These are phyloP conservation scores for Pangasianodon gigas DNA, from an alignment of 2,113 vertebrate species.

Conservation along the genomic window DNA sequence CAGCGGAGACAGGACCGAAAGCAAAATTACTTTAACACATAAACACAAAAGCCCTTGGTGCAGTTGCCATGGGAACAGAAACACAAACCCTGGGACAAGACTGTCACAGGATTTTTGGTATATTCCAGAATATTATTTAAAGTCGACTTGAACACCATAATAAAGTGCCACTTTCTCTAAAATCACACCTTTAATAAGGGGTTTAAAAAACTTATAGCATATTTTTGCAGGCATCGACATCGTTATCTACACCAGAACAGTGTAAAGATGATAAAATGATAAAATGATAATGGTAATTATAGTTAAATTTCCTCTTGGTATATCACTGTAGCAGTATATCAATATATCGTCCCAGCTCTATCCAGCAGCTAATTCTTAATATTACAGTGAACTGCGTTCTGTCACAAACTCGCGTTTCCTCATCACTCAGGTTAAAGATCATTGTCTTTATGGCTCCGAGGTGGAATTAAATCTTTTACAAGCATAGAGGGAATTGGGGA, in stretches of 20 bases:
- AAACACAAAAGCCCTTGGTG: background rate
- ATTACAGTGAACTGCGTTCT: background rate
- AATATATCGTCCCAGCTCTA: background rate
- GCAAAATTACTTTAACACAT: background rate
- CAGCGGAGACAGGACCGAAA: background rate
- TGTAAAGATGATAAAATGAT: background rate
- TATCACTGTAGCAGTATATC: background rate
- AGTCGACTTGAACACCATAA: too few relatives aligned
- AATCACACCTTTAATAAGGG: too few relatives aligned
- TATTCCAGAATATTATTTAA: background rate
- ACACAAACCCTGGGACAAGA: background rate
- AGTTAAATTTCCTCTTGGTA: background rate
- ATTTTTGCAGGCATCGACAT: too few relatives aligned
- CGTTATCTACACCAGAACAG: background rate
- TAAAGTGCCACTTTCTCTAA: too few relatives aligned
- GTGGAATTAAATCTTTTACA: constrained; percentile 19
- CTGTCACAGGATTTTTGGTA: background rate
- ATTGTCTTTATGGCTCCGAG: constrained; percentile 15
- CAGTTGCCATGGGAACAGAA: background rate
- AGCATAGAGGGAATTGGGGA: background rate
- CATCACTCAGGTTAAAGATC: constrained; percentile 30
- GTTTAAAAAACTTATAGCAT: too few relatives aligned
- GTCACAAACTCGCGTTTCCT: background rate
- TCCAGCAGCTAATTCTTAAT: background rate
- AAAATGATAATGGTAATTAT: background rate